Evolutionary conservation across 2,113 vertebrate genomes (phyloP).

Genomic region (Enhydra lutris): DNA sequence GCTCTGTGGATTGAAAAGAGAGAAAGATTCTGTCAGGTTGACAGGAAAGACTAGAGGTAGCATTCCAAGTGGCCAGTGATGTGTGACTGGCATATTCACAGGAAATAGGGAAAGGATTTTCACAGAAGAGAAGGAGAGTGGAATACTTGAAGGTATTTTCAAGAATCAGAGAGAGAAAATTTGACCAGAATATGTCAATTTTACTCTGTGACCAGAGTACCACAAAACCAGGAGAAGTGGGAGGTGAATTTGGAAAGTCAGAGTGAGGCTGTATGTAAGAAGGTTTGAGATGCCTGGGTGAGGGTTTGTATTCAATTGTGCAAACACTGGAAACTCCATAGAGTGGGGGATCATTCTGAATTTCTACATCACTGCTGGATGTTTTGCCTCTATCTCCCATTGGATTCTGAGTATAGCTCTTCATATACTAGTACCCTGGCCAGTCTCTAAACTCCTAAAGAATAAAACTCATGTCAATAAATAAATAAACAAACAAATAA

Average conservation of each 20-base stretch:
- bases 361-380: neutral
- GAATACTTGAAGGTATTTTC: neutral
- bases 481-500: no score
- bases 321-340: neutral
- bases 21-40: neutral
- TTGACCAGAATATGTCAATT: neutral
- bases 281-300: neutral
- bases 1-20: neutral
- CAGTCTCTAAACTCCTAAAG: neutral
- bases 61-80: neutral
- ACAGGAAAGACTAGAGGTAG: neutral
- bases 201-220: no score
- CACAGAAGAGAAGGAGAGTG: neutral
- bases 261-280: neutral
- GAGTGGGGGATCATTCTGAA: neutral
- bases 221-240: neutral
- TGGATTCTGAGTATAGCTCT: neutral
- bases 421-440: neutral
- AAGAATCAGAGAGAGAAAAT: neutral
- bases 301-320: neutral
- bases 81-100: neutral
- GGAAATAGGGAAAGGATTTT: neutral
- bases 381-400: neutral
- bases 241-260: constrained; percentile 9
- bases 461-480: neutral